Evolutionary conservation across 2,888 invertebrate genomes (phyloP).

Genomic region (Meloe dianella): DNA sequence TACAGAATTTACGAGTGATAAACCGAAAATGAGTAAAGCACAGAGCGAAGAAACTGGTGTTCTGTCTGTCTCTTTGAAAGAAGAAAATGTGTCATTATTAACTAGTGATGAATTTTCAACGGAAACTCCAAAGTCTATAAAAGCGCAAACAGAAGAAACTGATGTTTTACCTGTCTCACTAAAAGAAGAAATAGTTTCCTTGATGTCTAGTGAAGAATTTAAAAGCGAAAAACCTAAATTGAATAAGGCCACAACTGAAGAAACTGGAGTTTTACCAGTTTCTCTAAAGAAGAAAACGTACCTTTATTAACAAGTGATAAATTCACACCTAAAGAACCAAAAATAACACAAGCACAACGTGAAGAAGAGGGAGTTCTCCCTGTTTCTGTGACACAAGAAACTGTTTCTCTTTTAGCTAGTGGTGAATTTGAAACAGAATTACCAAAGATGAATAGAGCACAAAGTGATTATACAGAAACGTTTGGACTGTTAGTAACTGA

Average conservation of each 20-base stretch:
- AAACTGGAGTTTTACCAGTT: conserved; percentile 57
- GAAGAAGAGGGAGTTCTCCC: conserved; percentile 6
- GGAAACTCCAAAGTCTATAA: background rate
- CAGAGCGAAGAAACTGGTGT: conserved; percentile 10
- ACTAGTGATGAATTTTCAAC: conserved; percentile 5
- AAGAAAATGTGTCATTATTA: conserved; percentile 10
- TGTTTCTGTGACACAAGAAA: conserved; percentile 56
- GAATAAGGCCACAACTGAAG: conserved; percentile 40
- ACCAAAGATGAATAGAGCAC: conserved; percentile 45
- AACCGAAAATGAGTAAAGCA: conserved; percentile 11
- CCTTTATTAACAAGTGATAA: conserved; percentile 51
- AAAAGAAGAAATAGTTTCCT: conserved; percentile 6
- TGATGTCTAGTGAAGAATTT: conserved; percentile 17
- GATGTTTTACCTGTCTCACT: conserved; percentile 6
- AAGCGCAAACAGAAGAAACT: conserved; percentile 15
- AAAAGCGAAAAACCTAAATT: conserved; percentile 24
- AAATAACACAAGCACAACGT: conserved; percentile 43
- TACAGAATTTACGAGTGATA: background rate
- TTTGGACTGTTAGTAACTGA: conserved; percentile 63
- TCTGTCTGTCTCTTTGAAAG: conserved; percentile 10
- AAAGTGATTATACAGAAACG: conserved; percentile 41
- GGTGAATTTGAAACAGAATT: conserved; percentile 47
- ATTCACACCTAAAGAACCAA: conserved; percentile 44
- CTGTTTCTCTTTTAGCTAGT: conserved; percentile 52
- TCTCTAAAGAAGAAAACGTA: conserved; percentile 57